These are phyloP conservation scores for Ethmia dodecea DNA, from an alignment of 2,888 invertebrate species.

Conservation along the genomic window DNA sequence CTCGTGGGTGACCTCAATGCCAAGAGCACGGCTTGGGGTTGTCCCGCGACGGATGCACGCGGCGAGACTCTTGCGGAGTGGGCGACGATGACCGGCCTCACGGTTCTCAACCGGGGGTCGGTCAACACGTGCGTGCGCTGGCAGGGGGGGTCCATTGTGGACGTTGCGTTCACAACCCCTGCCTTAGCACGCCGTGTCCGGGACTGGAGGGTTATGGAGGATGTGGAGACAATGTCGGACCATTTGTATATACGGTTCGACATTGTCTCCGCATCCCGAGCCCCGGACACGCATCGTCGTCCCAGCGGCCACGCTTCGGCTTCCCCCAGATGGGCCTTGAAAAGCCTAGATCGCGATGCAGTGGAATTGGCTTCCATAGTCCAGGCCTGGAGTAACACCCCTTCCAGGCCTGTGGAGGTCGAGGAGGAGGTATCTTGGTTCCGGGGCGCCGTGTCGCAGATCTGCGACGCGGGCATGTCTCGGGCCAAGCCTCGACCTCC, in stretches of 20 bases:
- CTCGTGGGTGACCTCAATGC: slow-evolving; percentile 18
- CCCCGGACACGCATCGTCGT: too few species aligned
- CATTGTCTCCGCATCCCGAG: too few species aligned
- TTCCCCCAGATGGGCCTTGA: too few species aligned
- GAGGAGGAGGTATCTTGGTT: too few species aligned
- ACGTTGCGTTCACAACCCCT: slow-evolving; percentile 3
- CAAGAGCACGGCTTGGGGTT: slow-evolving; percentile 19
- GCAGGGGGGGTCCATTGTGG: slow-evolving; percentile 6
- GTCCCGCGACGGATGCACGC: slow-evolving; percentile 11
- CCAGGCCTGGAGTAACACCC: too few species aligned
- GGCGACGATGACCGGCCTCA: slow-evolving; percentile 6
- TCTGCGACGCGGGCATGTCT: too few species aligned
- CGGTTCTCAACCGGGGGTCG: slow-evolving; percentile 11
- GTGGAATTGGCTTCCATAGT: too few species aligned
- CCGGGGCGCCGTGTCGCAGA: too few species aligned
- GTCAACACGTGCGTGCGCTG: slow-evolving; percentile 13
- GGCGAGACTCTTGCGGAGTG: slow-evolving; percentile 13
- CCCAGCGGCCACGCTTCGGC: too few species aligned
- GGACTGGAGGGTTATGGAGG: slow-evolving; percentile 5
- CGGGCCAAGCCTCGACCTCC: too few species aligned
- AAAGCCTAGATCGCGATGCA: too few species aligned
- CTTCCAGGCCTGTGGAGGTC: too few species aligned
- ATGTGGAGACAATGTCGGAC: slow-evolving; percentile 7
- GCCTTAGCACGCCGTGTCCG: slow-evolving; percentile 1
- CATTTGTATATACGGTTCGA: slow-evolving; percentile 1